Evolutionary conservation across 2,113 vertebrate genomes (phyloP), one percentile per base, ranked within the genome.

Genomic region (Diadophis punctatus): DNA sequence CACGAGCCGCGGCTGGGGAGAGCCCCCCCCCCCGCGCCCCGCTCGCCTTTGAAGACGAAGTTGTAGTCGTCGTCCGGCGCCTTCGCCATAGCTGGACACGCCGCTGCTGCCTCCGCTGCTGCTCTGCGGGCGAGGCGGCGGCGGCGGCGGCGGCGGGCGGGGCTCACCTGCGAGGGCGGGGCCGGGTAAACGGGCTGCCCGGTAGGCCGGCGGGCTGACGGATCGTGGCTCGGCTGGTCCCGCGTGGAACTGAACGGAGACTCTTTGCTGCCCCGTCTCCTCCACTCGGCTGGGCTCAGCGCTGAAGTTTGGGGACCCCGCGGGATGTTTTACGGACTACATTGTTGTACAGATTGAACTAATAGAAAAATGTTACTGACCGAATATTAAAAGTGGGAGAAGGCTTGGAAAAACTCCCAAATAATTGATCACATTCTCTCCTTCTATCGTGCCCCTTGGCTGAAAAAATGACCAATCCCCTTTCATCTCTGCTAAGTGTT

Each of bases 271-370:
- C n/a, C 27, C 27, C 16, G n/a, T 7, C 16, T 80, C 68, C 34
- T 39, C n/a, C 68, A 0, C 6, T 20, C 1, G n/a, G n/a, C 0
- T 63, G 60, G n/a, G n/a, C 68, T 39, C n/a, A 18, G n/a, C n/a
- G 14, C n/a, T 34, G n/a, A 8, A 74, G n/a, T 68, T 34, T 11
- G 30, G 4, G 1, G 11, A 11, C n/a, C 6, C 7, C 16, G 34
- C 68, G 3, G 34, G 18, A 3, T 3, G 16, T 2, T 22, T 39
- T 39, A 8, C 18, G 1, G 18, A 20, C 39, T 39, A 20, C 34
- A 1, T 8, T 34, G 63, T 7, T 39, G 34, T 8, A 8, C 34
- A 1, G 2, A 1, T 8, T 9, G 68, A 80, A 80, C 16, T 8
- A 2, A 39, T 18, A 1, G 68, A 3, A 20, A 74, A 74, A 34